These are phyloP conservation scores for Cataglyphis hispanica DNA, from an alignment of 1,140 invertebrate species.

Conservation along the genomic window DNA sequence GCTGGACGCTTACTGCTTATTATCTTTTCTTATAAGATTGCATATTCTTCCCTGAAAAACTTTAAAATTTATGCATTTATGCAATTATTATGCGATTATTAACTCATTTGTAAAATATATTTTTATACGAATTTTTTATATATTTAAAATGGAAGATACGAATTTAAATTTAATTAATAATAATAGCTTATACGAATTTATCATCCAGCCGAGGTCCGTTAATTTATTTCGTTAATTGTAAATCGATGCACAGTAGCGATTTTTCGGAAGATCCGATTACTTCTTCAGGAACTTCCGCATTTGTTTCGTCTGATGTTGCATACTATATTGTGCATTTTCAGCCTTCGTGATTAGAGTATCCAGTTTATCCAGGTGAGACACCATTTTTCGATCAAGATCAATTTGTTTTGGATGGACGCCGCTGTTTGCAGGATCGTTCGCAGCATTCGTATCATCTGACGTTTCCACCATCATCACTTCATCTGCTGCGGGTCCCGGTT, in stretches of 20 bases:
- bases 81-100: too few relatives aligned
- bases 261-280: slow-evolving; percentile 51
- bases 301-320: slow-evolving; percentile 91
- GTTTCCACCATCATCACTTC: slow-evolving; percentile 77
- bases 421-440: not conserved
- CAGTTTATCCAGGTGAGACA: slow-evolving; percentile 89
- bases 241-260: not conserved
- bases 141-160: slow-evolving; percentile 9
- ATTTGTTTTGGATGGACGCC: slow-evolving; percentile 72
- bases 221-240: not conserved
- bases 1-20: not conserved
- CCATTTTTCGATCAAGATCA: slow-evolving; percentile 88
- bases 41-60: too few relatives aligned
- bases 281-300: slow-evolving; percentile 90
- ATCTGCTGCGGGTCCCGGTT: slow-evolving; percentile 60
- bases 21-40: not conserved
- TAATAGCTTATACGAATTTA: not conserved
- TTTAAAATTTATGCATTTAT: slow-evolving; percentile 1
- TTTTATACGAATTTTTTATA: not conserved
- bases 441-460: slow-evolving; percentile 68
- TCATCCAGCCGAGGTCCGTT: slow-evolving; percentile 3
- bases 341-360: slow-evolving; percentile 89
- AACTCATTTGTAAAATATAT: slow-evolving; percentile 33
- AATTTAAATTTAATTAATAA: slow-evolving; percentile 5
- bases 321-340: slow-evolving; percentile 89